Conservation (phyloP, 2,113 vertebrate genomes). For the Atherinomorus stipes region DNA sequence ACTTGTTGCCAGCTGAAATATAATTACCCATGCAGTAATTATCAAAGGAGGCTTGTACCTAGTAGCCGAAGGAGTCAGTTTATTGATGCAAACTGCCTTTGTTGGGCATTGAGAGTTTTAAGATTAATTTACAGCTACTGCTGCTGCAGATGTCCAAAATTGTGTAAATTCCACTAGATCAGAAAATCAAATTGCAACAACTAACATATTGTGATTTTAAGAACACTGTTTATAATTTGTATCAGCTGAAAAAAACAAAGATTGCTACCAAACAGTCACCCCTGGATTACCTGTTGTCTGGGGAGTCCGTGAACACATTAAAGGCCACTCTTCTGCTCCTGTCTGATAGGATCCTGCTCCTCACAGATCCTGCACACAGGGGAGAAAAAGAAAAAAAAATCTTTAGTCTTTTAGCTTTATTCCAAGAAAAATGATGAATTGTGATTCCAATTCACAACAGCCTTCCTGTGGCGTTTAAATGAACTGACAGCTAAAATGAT, state of each 20-base stretch:
- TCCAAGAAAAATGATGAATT: too few species aligned
- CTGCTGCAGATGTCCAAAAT: not conserved
- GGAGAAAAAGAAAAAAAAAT: constrained; percentile 1
- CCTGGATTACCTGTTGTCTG: constrained; percentile 72
- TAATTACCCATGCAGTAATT: too few species aligned
- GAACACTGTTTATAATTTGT: accelerated
- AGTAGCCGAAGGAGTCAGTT: too few species aligned
- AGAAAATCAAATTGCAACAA: not conserved
- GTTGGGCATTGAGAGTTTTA: not conserved
- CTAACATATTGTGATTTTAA: not conserved
- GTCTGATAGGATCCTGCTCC: constrained; percentile 65
- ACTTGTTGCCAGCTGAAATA: too few species aligned
- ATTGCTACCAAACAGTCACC: not conserved
- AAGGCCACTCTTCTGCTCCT: constrained; percentile 65
- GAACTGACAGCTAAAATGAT: too few species aligned
- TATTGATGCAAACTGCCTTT: too few species aligned
- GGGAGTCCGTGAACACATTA: constrained; percentile 68
- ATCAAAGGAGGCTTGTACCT: too few species aligned
- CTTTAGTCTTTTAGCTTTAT: too few species aligned
- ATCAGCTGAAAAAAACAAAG: not conserved
- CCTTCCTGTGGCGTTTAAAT: too few species aligned
- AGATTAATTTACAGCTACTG: not conserved
- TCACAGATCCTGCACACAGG: constrained; percentile 65
- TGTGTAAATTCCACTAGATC: not conserved
- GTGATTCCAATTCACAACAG: too few species aligned